A percentile compares a stretch with the other conserved stretches of the same genome.
These are phyloP conservation scores for Sepioteuthis lessoniana DNA, from an alignment of 2,888 invertebrate species.

Conservation along the genomic window DNA sequence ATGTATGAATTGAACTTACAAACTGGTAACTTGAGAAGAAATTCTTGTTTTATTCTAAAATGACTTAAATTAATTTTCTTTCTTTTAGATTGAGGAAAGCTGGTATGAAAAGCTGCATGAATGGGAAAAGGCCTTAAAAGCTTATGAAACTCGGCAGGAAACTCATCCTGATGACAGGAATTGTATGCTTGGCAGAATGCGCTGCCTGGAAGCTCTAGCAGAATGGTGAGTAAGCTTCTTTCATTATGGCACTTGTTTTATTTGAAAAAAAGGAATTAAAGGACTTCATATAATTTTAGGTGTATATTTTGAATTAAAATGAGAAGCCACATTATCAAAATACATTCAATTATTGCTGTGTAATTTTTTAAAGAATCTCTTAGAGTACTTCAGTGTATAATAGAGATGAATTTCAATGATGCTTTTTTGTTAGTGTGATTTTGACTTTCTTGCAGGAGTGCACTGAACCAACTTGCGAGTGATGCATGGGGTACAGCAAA, in stretches of 20 bases:
- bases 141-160: conserved; percentile 86
- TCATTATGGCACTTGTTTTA: neutral
- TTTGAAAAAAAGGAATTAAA: neutral
- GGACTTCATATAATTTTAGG: neutral
- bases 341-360: too few relatives aligned
- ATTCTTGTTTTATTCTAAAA: neutral
- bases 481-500: conserved; percentile 84
- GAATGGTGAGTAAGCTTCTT: conserved; percentile 87
- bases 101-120: conserved; percentile 99
- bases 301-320: too few relatives aligned
- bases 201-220: conserved; percentile 95
- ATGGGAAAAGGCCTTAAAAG: conserved; percentile 95
- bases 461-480: conserved; percentile 86
- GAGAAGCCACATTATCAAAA: too few relatives aligned
- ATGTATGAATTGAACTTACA: neutral
- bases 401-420: neutral
- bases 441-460: conserved; percentile 73
- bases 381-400: too few relatives aligned
- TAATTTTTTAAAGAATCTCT: too few relatives aligned
- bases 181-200: conserved; percentile 87
- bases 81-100: conserved; percentile 81
- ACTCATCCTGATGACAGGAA: conserved; percentile 68
- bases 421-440: neutral
- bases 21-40: neutral
- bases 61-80: neutral